Conservation (phyloP, 2,797 vertebrate species). For the Thunnus albacares region DNA sequence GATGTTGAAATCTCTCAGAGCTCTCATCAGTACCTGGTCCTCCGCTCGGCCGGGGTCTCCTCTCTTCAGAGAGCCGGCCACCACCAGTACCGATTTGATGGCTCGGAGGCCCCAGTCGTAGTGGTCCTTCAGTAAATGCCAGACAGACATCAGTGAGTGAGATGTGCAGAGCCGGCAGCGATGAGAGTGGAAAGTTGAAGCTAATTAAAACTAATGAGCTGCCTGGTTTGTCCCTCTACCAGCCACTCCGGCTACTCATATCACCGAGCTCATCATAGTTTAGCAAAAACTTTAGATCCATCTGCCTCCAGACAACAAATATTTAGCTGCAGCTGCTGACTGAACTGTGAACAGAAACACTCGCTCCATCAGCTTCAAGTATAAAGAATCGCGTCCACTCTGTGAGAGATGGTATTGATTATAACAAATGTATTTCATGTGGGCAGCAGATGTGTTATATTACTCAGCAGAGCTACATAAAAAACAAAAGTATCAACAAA, state of each 20-base stretch:
- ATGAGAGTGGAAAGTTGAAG: not conserved
- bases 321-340: not conserved
- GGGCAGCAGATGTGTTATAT: too few relatives aligned
- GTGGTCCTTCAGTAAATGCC: slow-evolving; percentile 79
- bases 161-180: too few relatives aligned
- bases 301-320: not conserved
- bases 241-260: not conserved
- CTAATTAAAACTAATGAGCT: slow-evolving; percentile 1
- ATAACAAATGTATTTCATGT: too few relatives aligned
- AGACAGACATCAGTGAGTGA: not conserved
- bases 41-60: slow-evolving; percentile 91
- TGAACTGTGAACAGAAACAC: too few relatives aligned
- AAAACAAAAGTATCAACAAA: too few relatives aligned
- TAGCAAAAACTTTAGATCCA: not conserved
- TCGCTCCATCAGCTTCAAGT: too few relatives aligned
- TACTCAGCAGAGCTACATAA: too few relatives aligned
- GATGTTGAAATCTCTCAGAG: slow-evolving; percentile 95
- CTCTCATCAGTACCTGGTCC: slow-evolving; percentile 97
- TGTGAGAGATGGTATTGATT: too few relatives aligned
- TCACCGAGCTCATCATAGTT: not conserved
- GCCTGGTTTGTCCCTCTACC: not conserved
- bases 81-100: slow-evolving; percentile 96
- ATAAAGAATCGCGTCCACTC: too few relatives aligned
- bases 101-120: slow-evolving; percentile 98
- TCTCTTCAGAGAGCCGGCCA: slow-evolving; percentile 94